Base-by-base conservation (phyloP, 2,797 vertebrate species). In the Leucoraja ocellata region DNA sequence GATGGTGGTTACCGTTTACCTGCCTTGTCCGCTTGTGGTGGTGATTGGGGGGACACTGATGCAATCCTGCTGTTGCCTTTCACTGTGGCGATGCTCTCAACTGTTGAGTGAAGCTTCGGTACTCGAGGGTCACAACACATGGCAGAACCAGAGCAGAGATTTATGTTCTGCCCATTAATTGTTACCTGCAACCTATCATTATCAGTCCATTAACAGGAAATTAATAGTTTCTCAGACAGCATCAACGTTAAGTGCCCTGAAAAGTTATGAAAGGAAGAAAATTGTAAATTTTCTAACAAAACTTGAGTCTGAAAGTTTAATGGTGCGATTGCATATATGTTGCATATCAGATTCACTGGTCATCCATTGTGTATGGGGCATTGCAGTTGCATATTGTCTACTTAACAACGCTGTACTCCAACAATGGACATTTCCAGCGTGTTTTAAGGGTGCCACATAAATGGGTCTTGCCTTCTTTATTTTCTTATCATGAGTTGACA, bases 211-310 rank as follows among this genome's bases (percentile, higher is more conserved):
- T 65, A 79, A 88, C 16, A n/a, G 14, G 84, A 63, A 68, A 65
- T 88, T n/a, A 65, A 36, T 88, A 18, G 61, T 88, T 88, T 68
- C 84, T 36, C n/a, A 68, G 61, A 65, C 65, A 36, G 28, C 84
- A 65, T 84, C 25, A 84, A 84, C 28, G 54, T 54, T 84, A 25
- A 84, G 11, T 88, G n/a, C 61, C n/a, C 84, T 36, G n/a, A 23
- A 32, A 88, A 88, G 14, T 88, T 88, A 68, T 88, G 61, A 21
- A 88, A 68, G 63, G 84, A 18, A 68, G 63, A 68, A 88, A 88
- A 88, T 86, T 54, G n/a, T 61, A 11, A 86, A 61, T 32, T 16
- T 86, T 28, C 61, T 1, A 21, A 68, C 21, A 88, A 16, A 16
- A 16, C 83, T 88, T 65, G 28, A 65, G 14, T 13, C 77, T 36